These are phyloP conservation scores for Pipra filicauda DNA, from an alignment of 2,113 vertebrate genomes.

Conservation along the genomic window DNA sequence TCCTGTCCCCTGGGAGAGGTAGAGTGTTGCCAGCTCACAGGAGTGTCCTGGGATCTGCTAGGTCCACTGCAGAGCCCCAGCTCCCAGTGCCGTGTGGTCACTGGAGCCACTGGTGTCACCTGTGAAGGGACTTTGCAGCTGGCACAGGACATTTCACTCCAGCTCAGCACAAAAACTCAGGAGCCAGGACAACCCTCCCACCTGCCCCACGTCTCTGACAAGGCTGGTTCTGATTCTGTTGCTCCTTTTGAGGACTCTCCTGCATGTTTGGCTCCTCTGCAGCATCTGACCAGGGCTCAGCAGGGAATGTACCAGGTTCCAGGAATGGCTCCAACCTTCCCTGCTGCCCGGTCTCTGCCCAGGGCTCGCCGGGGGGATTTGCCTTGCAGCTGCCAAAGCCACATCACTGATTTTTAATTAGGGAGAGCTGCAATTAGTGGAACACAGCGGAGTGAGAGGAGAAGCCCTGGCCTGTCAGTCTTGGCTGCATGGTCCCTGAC, in stretches of 20 bases:
- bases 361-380: fast-evolving
- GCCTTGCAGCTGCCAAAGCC: not conserved
- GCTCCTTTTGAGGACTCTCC: not conserved
- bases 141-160: not conserved
- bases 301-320: not conserved
- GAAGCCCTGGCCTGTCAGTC: not conserved
- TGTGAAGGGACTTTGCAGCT: not conserved
- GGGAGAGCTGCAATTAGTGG: not conserved
- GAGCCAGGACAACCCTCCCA: fast-evolving
- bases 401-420: not conserved
- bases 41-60: not conserved
- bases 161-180: fast-evolving
- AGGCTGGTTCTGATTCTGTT: not conserved
- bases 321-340: not conserved
- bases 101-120: not conserved
- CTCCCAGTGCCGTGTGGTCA: not conserved
- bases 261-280: not conserved
- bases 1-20: not conserved
- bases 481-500: not conserved
- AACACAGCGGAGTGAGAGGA: not conserved
- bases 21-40: not conserved
- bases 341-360: not conserved
- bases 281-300: fast-evolving
- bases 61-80: not conserved
- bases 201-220: not conserved